phyloP scores from a whole-genome alignment of 2,888 invertebrate species.

The Doris montereyensis region DNA sequence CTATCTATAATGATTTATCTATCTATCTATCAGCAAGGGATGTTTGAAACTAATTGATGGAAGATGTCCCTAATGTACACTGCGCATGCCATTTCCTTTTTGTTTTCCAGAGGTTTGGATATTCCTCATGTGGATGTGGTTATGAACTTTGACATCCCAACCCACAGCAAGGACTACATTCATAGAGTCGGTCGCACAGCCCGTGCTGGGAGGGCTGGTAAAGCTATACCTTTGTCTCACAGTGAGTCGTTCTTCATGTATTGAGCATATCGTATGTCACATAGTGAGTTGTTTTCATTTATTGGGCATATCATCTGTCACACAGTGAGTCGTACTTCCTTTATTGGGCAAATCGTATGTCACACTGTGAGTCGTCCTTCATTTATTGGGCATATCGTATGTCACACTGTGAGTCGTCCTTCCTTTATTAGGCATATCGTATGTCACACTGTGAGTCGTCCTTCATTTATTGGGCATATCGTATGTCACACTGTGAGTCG shows the following conservation, averaged over 20 bases:
- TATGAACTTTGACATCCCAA: slow-evolving; percentile 97
- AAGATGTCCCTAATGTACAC: no score
- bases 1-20: no score
- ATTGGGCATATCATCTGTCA: no score
- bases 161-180: slow-evolving; percentile 98
- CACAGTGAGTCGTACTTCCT: no score
- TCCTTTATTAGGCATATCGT: no score
- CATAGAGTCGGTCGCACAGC: slow-evolving; percentile 97
- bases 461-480: no score
- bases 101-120: slow-evolving; percentile 86
- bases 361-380: slow-evolving; percentile 81
- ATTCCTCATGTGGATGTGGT: slow-evolving; percentile 99
- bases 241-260: slow-evolving; percentile 76
- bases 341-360: no score
- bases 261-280: not conserved
- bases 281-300: no score
- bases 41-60: no score
- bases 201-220: slow-evolving; percentile 93
- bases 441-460: no score
- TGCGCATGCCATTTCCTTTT: not conserved
- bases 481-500: no score
- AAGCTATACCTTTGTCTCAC: slow-evolving; percentile 95
- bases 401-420: not conserved
- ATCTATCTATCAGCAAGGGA: no score
- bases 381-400: not conserved